Conservation (phyloP, 2,888 invertebrate species). For the Acanthosoma haemorrhoidale region DNA sequence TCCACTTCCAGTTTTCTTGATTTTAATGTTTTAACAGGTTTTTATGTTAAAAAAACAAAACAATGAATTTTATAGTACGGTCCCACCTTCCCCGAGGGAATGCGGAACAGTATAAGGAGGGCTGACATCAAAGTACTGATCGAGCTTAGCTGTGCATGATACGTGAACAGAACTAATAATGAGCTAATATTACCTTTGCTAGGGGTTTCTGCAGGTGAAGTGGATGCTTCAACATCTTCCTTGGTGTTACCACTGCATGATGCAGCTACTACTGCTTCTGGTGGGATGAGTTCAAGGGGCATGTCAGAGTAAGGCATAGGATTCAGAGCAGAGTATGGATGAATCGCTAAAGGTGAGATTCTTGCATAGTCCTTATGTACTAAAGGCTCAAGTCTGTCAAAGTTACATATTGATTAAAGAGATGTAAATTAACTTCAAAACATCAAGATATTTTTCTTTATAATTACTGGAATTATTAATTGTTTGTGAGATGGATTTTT, state of each 20-base stretch:
- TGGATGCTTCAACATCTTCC: conserved; percentile 4
- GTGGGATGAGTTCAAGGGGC: conserved; percentile 45
- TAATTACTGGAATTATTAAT: too few species aligned
- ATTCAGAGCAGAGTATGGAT: conserved; percentile 50
- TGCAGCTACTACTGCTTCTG: conserved; percentile 42
- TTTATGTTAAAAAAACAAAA: too few species aligned
- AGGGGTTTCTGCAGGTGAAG: conserved; percentile 41
- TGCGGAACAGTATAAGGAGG: too few species aligned
- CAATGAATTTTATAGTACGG: too few species aligned
- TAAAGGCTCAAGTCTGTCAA: conserved; percentile 55
- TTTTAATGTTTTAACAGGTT: too few species aligned
- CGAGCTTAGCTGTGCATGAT: too few species aligned
- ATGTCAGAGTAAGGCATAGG: conserved; percentile 48
- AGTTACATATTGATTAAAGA: not conserved
- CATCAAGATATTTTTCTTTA: not conserved
- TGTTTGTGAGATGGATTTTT: too few species aligned
- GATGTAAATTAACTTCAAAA: not conserved
- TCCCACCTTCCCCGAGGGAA: too few species aligned
- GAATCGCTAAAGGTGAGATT: conserved; percentile 56
- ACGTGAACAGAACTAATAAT: too few species aligned
- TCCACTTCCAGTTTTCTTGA: too few species aligned
- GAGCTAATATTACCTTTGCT: conserved; percentile 41
- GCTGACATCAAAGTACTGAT: too few species aligned
- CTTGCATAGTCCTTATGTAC: conserved; percentile 55
- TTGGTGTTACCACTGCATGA: not conserved